Evolutionary conservation across 2,113 vertebrate species (phyloP).

Genomic region (Phoenicopterus ruber): DNA sequence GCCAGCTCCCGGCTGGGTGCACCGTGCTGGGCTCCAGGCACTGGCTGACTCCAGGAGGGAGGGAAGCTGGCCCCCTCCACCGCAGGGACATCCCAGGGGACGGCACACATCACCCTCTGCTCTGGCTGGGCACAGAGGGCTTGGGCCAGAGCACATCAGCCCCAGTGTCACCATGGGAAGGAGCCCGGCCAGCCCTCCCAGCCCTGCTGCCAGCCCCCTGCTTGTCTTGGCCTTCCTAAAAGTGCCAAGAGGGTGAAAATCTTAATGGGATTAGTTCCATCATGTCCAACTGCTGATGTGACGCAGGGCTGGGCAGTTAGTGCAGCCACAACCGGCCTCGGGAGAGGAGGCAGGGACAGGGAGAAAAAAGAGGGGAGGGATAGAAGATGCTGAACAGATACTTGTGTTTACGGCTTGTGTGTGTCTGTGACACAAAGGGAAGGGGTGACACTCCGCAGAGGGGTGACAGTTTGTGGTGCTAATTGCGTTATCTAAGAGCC

Average conservation of each 20-base stretch:
- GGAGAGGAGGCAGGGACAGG: neutral
- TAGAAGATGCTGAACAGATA: neutral
- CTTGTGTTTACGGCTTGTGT: neutral
- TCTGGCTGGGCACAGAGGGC: neutral
- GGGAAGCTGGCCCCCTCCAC: neutral
- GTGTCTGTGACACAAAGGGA: neutral
- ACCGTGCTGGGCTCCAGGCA: neutral
- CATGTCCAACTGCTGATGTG: neutral
- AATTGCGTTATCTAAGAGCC: slow-evolving; percentile 53
- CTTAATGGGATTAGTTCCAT: neutral
- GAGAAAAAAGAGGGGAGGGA: neutral
- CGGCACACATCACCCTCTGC: neutral
- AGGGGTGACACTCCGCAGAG: neutral
- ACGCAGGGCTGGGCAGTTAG: neutral
- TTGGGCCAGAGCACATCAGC: neutral
- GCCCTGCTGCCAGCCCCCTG: neutral
- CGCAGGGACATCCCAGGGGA: neutral
- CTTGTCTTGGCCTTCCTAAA: neutral
- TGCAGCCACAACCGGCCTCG: neutral
- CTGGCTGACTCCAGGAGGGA: neutral
- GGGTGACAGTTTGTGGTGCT: neutral
- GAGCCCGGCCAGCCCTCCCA: neutral
- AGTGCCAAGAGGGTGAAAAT: neutral
- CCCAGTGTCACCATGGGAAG: neutral
- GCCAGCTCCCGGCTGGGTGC: neutral